phyloP scores from a whole-genome alignment of 2,888 invertebrate genomes.

The Poecilus cupreus region DNA sequence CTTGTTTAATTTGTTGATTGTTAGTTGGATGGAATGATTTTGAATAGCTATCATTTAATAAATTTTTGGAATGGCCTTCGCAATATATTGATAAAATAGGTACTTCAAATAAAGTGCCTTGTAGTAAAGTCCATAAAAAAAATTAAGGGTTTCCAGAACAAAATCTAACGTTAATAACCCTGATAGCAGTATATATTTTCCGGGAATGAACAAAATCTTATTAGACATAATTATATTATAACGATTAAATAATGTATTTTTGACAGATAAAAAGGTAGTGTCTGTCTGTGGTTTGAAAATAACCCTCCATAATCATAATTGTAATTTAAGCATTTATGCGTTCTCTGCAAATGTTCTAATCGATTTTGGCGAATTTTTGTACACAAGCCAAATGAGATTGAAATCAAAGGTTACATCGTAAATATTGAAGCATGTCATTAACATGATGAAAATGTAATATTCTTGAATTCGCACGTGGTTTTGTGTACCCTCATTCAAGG shows the following conservation, averaged over 20 bases:
- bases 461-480: constrained; percentile 13
- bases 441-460: constrained; percentile 32
- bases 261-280: background rate
- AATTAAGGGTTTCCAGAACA: no score
- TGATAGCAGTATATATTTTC: no score
- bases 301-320: constrained; percentile 1
- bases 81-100: no score
- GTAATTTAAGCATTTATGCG: constrained; percentile 6
- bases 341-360: background rate
- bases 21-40: no score
- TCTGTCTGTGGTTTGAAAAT: background rate
- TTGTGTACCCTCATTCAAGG: background rate
- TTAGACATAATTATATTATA: no score
- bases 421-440: constrained; percentile 40
- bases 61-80: no score
- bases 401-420: constrained; percentile 7
- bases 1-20: no score
- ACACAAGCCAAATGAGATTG: constrained; percentile 22
- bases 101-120: no score
- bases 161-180: no score
- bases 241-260: constrained; percentile 28
- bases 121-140: no score
- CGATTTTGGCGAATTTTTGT: constrained; percentile 23
- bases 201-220: no score
- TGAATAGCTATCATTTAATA: no score